A percentile compares a stretch with the other conserved stretches of the same genome.
Evolutionary conservation across 2,113 vertebrate species (phyloP).

Genomic region (Riparia riparia): DNA sequence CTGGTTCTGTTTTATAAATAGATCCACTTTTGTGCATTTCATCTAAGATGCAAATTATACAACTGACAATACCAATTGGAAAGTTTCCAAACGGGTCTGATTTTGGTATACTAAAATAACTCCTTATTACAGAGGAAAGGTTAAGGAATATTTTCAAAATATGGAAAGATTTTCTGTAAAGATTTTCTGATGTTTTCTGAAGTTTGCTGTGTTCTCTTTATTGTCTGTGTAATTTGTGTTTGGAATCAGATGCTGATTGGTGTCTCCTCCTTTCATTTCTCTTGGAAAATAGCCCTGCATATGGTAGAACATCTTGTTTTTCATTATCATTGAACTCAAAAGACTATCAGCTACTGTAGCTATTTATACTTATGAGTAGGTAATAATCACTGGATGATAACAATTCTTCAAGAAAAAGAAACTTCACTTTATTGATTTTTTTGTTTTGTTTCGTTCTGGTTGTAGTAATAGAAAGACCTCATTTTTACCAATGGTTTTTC

Average conservation of each 20-base stretch:
- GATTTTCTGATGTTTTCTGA: not conserved
- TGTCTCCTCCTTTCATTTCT: constrained; percentile 26
- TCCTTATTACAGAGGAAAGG: not conserved
- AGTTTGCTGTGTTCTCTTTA: not conserved
- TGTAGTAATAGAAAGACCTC: not conserved
- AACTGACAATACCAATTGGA: not conserved
- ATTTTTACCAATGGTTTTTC: constrained; percentile 48
- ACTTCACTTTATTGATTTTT: not conserved
- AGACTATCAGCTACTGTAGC: constrained; percentile 26
- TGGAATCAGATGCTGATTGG: not conserved
- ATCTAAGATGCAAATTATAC: not conserved
- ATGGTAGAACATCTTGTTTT: not conserved
- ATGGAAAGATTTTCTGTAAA: not conserved
- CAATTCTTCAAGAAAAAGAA: not conserved
- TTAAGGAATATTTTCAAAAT: not conserved
- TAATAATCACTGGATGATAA: not conserved
- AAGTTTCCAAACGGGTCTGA: not conserved
- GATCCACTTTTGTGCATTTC: not conserved
- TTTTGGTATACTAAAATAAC: not conserved
- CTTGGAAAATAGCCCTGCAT: not conserved
- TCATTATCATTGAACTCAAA: constrained; percentile 7
- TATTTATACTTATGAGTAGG: not conserved
- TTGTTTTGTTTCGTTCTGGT: not conserved
- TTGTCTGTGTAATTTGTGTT: not conserved
- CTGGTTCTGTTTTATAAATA: not conserved